A percentile compares a stretch with the other conserved stretches of the same genome.
These are phyloP conservation scores for Helicoverpa assulta DNA, from an alignment of 2,888 invertebrate genomes.

Conservation along the genomic window DNA sequence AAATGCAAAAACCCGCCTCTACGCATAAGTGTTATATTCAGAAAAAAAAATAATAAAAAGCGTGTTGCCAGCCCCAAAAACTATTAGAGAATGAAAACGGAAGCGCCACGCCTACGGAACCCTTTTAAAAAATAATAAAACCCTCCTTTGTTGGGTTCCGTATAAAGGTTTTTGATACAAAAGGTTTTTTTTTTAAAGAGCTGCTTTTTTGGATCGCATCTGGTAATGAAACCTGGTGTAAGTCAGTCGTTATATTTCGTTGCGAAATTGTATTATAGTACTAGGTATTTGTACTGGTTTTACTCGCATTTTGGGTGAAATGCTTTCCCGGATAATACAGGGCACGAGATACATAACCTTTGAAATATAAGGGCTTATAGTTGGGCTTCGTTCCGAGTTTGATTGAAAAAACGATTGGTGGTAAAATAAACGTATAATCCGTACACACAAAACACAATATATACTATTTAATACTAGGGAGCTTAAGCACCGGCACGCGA, in stretches of 20 bases:
- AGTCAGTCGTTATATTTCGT: conserved; percentile 21
- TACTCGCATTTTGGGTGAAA: too few relatives aligned
- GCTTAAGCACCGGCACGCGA: too few relatives aligned
- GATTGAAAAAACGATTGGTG: too few relatives aligned
- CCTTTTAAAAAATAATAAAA: conserved; percentile 77
- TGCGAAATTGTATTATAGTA: not conserved
- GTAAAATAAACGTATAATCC: too few relatives aligned
- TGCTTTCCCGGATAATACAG: too few relatives aligned
- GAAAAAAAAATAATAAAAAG: conserved; percentile 65
- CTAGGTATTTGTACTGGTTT: too few relatives aligned
- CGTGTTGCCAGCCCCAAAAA: conserved; percentile 69
- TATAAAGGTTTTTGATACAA: conserved; percentile 68
- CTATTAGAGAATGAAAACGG: conserved; percentile 70
- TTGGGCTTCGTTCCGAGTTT: too few relatives aligned
- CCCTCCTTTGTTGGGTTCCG: conserved; percentile 58
- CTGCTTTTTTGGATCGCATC: conserved; percentile 54
- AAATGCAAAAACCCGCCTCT: conserved; percentile 57
- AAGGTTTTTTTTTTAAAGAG: conserved; percentile 64
- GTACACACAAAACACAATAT: too few relatives aligned
- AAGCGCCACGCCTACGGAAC: conserved; percentile 77
- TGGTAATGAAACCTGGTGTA: conserved; percentile 53
- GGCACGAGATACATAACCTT: too few relatives aligned
- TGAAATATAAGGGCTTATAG: too few relatives aligned
- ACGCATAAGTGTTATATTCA: conserved; percentile 73
- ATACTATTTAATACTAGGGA: too few relatives aligned